Percentiles rank a stretch among this genome's conserved stretches.
Conservation (phyloP, 2,113 vertebrate species). For the Larimichthys polyactis region DNA sequence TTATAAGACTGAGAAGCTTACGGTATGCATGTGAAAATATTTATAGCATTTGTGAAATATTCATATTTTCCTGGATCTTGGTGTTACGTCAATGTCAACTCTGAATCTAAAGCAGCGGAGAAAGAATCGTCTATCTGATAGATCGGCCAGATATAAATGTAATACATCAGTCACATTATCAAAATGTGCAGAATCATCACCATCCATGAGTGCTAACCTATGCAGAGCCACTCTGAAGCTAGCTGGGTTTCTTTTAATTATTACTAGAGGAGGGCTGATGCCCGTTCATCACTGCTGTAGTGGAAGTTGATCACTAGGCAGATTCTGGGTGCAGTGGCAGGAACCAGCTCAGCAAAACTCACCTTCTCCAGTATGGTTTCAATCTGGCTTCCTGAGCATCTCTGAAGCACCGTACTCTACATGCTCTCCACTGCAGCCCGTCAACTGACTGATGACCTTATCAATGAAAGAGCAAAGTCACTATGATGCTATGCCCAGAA, state of each 20-base stretch:
- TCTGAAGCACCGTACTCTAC: constrained; percentile 57
- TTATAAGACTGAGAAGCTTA: constrained; percentile 21
- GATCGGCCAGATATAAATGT: constrained; percentile 5
- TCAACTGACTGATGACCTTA: constrained; percentile 81
- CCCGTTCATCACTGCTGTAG: constrained; percentile 72
- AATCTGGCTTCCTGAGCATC: constrained; percentile 67
- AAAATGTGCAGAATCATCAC: constrained; percentile 61
- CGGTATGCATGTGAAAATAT: constrained; percentile 18
- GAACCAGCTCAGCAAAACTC: constrained; percentile 83
- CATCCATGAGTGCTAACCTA: constrained; percentile 67
- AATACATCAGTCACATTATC: too few relatives aligned
- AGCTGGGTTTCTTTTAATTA: background rate
- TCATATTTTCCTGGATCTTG: constrained; percentile 25
- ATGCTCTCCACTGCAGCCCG: constrained; percentile 72
- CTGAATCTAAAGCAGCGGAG: constrained; percentile 20
- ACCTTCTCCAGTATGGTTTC: constrained; percentile 74
- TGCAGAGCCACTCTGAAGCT: constrained; percentile 58
- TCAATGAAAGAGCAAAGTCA: constrained; percentile 82
- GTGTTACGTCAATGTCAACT: constrained; percentile 38
- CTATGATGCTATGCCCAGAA: constrained; percentile 52
- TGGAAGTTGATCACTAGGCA: constrained; percentile 83
- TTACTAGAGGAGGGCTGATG: constrained; percentile 51
- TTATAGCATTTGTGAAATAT: constrained; percentile 49
- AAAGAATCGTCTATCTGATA: background rate
- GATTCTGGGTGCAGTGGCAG: constrained; percentile 75